Evolutionary conservation across 2,113 vertebrate species (phyloP).

Genomic region (Geococcyx californianus): DNA sequence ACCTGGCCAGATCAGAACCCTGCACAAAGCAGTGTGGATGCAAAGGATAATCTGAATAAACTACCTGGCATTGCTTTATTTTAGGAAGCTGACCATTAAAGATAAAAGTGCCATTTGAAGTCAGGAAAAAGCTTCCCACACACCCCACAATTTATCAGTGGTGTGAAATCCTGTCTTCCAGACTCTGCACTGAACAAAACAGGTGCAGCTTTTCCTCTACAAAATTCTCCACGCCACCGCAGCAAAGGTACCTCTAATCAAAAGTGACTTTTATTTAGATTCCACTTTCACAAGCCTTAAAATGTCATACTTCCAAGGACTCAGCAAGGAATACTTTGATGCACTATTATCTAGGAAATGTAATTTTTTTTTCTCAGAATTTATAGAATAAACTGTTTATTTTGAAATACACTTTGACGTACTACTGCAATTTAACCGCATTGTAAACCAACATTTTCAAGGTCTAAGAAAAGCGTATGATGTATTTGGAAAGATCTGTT

Average conservation of each 20-base stretch:
- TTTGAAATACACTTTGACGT: not conserved
- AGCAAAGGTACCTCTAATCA: not conserved
- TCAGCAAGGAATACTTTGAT: not conserved
- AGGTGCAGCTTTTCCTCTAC: not conserved
- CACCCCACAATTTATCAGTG: not conserved
- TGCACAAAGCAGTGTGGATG: not conserved
- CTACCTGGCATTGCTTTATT: not conserved
- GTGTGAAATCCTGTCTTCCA: not conserved
- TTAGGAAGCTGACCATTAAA: not conserved
- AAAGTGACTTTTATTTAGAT: not conserved
- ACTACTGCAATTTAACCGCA: not conserved
- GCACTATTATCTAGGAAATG: not conserved
- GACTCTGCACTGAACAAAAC: not conserved
- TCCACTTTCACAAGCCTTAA: not conserved
- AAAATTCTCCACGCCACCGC: not conserved
- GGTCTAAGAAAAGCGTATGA: not conserved
- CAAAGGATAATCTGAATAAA: not conserved
- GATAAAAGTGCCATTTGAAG: not conserved
- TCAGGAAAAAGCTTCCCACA: not conserved
- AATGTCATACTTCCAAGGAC: not conserved
- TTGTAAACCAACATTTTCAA: not conserved
- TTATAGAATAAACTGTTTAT: conserved; percentile 1
- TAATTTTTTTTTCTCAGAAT: not conserved
- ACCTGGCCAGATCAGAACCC: not conserved
- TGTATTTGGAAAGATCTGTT: not conserved